Base-by-base conservation (phyloP, 2,888 invertebrate genomes). In the Ommatoiulus sabulosus region DNA sequence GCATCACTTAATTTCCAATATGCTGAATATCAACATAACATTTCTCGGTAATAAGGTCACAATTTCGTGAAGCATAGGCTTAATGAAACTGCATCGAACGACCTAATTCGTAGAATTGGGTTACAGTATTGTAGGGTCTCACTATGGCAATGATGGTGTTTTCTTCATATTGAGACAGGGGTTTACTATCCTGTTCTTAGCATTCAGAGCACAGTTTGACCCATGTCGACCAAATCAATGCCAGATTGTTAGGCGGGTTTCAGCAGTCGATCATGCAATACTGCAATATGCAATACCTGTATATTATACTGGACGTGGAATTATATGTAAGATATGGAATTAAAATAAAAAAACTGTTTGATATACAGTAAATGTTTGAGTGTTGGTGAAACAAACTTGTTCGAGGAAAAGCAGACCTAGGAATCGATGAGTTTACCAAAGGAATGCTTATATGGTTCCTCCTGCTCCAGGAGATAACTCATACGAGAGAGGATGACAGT, bases 11-110 rank as follows among this genome's bases (percentile, higher is more conserved):
- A 24, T 72, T 72, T 72, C 72, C 72, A 72, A 24, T 24, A 72
- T 20, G 72, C 72, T 7, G 72, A 20, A 24, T 1, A 24, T 24
- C 72, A 24, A 10, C 72, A 8, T 72, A 24, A 10, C 20, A 12
- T 52, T 52, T 52, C 52, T 3, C 17, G 24, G 72, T 72, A 72
- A 72, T 72, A 72, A 72, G 72, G 72, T 72, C 72, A 72, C 72
- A 72, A 72, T 72, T 72, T 72, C 24, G n/a, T n/a, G 20, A 72
- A 72, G 72, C 8, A 24, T 6, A 72, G 72, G 72, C 72, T 72
- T 72, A 72, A 72, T 72, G 72, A 72, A 72, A 72, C 72, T 72
- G 72, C 72, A 72, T 72, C 24, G 72, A 63, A 72, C 72, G 72
- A 72, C 72, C 72, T 24, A 72, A 72, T 72, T 72, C 72, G n/a